Conservation (phyloP, 2,797 vertebrate species). For the Dromococcyx pavoninus region DNA sequence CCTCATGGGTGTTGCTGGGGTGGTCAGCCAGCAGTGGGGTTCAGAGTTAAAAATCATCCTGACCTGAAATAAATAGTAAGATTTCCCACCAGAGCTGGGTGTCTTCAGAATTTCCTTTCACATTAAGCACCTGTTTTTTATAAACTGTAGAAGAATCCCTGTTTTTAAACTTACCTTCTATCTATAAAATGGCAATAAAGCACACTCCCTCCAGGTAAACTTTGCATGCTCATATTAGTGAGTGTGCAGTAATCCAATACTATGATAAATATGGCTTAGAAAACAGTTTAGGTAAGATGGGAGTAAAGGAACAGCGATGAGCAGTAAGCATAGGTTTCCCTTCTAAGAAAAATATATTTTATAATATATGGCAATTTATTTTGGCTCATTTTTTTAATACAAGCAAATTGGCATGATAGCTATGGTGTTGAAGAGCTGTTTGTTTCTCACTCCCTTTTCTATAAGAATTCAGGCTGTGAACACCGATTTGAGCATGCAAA, state of each 20-base stretch:
- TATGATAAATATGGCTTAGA: neutral
- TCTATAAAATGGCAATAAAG: neutral
- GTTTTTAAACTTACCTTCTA: neutral
- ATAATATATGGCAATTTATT: neutral
- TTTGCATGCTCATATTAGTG: neutral
- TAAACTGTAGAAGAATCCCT: neutral
- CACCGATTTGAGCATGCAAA: neutral
- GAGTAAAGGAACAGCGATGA: neutral
- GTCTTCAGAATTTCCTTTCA: neutral
- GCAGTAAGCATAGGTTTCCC: neutral
- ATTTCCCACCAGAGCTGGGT: neutral
- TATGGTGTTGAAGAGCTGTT: neutral
- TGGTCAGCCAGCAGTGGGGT: neutral
- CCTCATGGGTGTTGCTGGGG: neutral
- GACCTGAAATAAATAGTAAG: neutral
- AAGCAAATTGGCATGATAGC: no score
- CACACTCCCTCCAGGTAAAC: neutral
- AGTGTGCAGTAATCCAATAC: neutral
- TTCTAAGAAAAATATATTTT: neutral
- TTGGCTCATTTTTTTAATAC: neutral
- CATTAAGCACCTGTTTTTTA: neutral
- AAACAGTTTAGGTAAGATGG: neutral
- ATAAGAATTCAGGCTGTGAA: neutral
- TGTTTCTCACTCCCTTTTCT: neutral
- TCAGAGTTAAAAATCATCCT: neutral